These are phyloP conservation scores for Cotesia vestalis DNA, from an alignment of 1,140 invertebrate species.

Conservation along the genomic window DNA sequence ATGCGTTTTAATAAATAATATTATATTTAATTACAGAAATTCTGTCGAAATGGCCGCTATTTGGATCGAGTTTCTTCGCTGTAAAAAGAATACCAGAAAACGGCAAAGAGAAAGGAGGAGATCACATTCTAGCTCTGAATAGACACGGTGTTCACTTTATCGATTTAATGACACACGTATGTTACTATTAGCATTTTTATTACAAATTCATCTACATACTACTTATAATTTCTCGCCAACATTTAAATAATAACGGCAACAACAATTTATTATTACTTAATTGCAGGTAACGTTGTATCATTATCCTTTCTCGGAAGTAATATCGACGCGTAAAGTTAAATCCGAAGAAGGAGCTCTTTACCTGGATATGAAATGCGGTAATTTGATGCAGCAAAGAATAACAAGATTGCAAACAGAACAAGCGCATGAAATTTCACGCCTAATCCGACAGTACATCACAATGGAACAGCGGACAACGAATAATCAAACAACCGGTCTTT, in stretches of 20 bases:
- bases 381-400: conserved; percentile 94
- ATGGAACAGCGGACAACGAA: conserved; percentile 74
- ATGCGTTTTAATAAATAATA: conserved; percentile 14
- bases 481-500: conserved; percentile 51
- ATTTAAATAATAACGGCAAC: conserved; percentile 14
- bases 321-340: conserved; percentile 91
- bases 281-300: conserved; percentile 84
- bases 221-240: conserved; percentile 5
- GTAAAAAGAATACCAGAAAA: conserved; percentile 84
- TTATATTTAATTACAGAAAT: conserved; percentile 70
- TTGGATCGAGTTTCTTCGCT: conserved; percentile 98
- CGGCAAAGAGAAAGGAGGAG: conserved; percentile 74
- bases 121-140: conserved; percentile 92
- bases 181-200: conserved; percentile 50
- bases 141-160: conserved; percentile 93
- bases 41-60: conserved; percentile 92
- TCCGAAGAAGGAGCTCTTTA: conserved; percentile 93
- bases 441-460: conserved; percentile 96
- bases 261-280: conserved; percentile 21
- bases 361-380: conserved; percentile 96
- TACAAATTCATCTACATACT: not conserved
- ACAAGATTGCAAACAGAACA: conserved; percentile 96
- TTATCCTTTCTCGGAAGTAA: conserved; percentile 94
- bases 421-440: conserved; percentile 92
- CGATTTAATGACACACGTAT: conserved; percentile 88